Evolutionary conservation across 2,113 vertebrate genomes (phyloP), one percentile per base, ranked within the genome.

Genomic region (Gulo gulo): DNA sequence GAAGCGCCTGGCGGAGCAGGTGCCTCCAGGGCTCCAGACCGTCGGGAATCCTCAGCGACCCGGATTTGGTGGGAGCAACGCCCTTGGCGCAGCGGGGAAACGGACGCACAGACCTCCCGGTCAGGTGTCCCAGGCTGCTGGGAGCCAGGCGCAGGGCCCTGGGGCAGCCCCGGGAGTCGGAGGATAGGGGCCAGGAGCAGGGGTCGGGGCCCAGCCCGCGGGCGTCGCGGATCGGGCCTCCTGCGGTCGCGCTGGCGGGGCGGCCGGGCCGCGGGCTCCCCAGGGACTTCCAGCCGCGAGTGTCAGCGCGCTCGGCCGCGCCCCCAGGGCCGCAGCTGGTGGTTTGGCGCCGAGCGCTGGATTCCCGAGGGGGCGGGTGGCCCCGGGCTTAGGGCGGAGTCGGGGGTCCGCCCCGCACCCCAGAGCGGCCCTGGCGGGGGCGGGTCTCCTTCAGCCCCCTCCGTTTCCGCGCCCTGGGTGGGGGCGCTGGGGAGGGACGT

Each of bases 401-500:
- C 21, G 69, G n/a, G 34, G 42, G 3, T 20, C 34, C n/a, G 1
- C 23, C 34, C 8, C 21, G 26, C 15, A 31, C n/a, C 50, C 34
- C 29, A 10, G 59, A 23, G 52, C 4, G 12, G 59, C 73, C 16
- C 69, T 29, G 36, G 12, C 23, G 7, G 31, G 80, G n/a, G 31
- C 36, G 11, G 8, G 88, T 31, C 24, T 45, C 36, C 39, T 47
- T 47, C 3, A 0, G 1, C 23, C 31, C 18, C 11, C 67, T 57
- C 14, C 7, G 29, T 13, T 23, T 57, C 16, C 2, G 16, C 1
- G 39, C 2, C 15, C 0, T 1, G 11, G 26, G 50, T 14, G 47
- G 11, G 61, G 61, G 61, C 0, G 23, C 61, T 29, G 61, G 61
- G 65, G 36, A 26, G 50, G 24, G 65, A 16, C 20, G 45, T 63